Conservation (phyloP, 2,797 vertebrate species). For the Uromys caudimaculatus region DNA sequence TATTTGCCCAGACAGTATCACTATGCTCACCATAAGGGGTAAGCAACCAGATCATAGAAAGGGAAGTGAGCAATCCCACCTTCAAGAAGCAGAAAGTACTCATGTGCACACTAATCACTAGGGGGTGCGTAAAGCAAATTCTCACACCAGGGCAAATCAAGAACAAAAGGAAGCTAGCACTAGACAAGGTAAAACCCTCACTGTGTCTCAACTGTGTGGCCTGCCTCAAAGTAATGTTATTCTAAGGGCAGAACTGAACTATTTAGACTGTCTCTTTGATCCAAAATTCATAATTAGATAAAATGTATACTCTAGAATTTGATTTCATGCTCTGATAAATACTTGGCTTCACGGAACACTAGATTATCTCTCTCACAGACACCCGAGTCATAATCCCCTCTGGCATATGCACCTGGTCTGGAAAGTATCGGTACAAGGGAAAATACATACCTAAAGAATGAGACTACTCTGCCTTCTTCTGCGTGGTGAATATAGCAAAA, state of each 20-base stretch:
- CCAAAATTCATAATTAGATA: slow-evolving; percentile 59
- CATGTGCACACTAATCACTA: not conserved
- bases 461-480: not conserved
- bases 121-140: slow-evolving; percentile 25
- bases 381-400: slow-evolving; percentile 39
- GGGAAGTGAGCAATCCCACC: slow-evolving; percentile 1
- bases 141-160: slow-evolving; percentile 50
- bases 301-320: slow-evolving; percentile 48
- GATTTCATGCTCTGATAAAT: slow-evolving; percentile 27
- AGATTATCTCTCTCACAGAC: not conserved
- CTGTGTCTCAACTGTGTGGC: not conserved
- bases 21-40: not conserved
- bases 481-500: not conserved
- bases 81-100: not conserved
- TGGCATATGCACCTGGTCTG: slow-evolving; percentile 1
- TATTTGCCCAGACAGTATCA: slow-evolving; percentile 33
- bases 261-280: slow-evolving; percentile 39
- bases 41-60: slow-evolving; percentile 56
- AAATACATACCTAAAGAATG: slow-evolving; percentile 41
- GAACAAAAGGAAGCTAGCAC: not conserved
- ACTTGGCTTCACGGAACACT: slow-evolving; percentile 29
- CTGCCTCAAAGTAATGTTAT: not conserved
- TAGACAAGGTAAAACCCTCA: slow-evolving; percentile 12
- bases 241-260: slow-evolving; percentile 35
- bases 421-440: slow-evolving; percentile 13